Evolutionary conservation across 2,888 invertebrate genomes (phyloP), one percentile per base, ranked within the genome.

Genomic region (Eupelmus urozonus): DNA sequence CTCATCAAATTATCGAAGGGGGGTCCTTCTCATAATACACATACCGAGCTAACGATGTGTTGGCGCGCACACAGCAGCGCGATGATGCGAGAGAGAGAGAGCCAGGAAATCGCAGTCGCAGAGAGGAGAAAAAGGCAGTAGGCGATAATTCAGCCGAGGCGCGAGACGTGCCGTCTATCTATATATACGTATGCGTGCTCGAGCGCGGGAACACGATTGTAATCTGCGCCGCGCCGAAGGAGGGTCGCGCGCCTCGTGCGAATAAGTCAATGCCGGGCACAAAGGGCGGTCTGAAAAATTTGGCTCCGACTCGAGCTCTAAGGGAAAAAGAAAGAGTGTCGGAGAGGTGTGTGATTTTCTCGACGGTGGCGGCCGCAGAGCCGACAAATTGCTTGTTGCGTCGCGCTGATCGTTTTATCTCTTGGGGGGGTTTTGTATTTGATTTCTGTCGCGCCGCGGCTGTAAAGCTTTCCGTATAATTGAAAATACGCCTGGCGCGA

Each of bases 341-440:
- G 9, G 25, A 20, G 60, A 71, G 71, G 60, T 34, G 13, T 13
- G 42, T n/a, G 57, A 45, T 13, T 57, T 51, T 29, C 25, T 63
- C 25, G 1, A 1, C 42, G 34, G 11, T 40, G 40, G 55, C 40
- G 74, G 57, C 57, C n/a, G 29, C 5, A 9, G 23, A 3, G 34
- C 23, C 55, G 79, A 79, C 79, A 79, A 79, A 79, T 79, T 63
- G 72, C 76, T 73, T 34, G 34, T 59, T 53, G 63, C 67, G 67
- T 20, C 23, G 23, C 20, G 23, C 53, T 23, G 76, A 76, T 72
- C 76, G 67, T 63, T 79, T 76, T 69, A 80, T 80, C 79, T 79
- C 80, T 55, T 57, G n/a, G 65, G n/a, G 23, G 23, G 65, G 42
- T 20, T 80, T 80, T 74, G 74, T 74, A 70, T 76, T 80, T 80